Conservation (phyloP, 2,888 invertebrate species). For the Eumacrocentrus americanus region DNA sequence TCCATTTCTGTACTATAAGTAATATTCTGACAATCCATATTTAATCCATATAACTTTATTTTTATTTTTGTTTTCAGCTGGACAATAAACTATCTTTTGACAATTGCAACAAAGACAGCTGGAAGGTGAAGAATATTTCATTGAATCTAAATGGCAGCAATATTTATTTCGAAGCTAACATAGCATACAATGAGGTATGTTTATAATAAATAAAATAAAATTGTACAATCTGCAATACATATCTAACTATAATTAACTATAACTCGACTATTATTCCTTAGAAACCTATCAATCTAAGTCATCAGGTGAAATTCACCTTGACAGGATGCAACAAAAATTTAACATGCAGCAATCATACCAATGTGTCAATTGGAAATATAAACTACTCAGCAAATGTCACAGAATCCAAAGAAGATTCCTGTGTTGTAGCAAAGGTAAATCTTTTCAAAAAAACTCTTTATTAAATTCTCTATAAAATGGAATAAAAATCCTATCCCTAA, state of each 20-base stretch:
- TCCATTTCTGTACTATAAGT: not conserved
- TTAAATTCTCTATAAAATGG: too few relatives aligned
- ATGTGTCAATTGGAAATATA: conserved; percentile 16
- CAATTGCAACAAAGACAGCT: conserved; percentile 22
- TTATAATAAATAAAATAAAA: not conserved
- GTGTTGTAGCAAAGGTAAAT: conserved; percentile 24
- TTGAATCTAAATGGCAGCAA: conserved; percentile 7
- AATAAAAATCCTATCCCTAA: too few relatives aligned
- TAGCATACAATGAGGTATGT: conserved; percentile 25
- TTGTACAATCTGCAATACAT: not conserved
- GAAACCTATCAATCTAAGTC: conserved; percentile 22
- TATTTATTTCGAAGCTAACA: conserved; percentile 26
- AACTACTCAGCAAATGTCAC: conserved; percentile 15
- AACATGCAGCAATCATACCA: conserved; percentile 20
- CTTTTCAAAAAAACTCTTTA: too few relatives aligned
- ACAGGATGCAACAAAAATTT: conserved; percentile 22
- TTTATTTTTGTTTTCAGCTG: conserved; percentile 24
- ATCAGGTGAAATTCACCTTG: conserved; percentile 26
- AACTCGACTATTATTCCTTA: conserved; percentile 1
- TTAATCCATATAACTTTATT: not conserved
- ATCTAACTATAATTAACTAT: not conserved
- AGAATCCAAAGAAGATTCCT: conserved; percentile 23
- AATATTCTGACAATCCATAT: not conserved
- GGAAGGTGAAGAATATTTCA: conserved; percentile 29
- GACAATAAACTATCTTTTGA: conserved; percentile 30